phyloP scores from a whole-genome alignment of 2,113 vertebrate genomes.

The Microcebus griseorufus region DNA sequence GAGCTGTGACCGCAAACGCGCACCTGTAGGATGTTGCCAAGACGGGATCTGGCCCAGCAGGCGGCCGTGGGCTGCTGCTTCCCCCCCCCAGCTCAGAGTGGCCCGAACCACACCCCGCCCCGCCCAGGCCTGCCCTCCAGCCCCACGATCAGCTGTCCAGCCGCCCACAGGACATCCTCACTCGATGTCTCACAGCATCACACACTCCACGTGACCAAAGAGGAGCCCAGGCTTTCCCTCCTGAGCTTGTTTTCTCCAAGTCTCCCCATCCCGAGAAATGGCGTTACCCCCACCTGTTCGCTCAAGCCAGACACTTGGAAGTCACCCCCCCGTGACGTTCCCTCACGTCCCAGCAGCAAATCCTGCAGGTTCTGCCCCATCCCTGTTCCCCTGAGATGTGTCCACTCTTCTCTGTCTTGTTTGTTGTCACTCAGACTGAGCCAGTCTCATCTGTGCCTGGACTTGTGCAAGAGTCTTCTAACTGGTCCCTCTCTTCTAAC shows the following conservation, averaged over 20 bases:
- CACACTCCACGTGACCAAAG: background rate
- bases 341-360: background rate
- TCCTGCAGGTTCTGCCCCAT: background rate
- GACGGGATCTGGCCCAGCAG: background rate
- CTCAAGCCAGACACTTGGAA: background rate
- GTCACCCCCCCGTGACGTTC: background rate
- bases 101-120: too few relatives aligned
- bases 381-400: background rate
- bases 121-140: background rate
- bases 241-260: background rate
- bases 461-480: background rate
- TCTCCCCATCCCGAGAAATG: rapidly evolving
- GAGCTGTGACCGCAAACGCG: background rate
- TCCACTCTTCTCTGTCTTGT: background rate
- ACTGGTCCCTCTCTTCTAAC: background rate
- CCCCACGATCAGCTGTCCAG: rapidly evolving
- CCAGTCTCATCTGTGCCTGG: background rate
- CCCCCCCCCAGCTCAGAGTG: background rate
- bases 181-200: too few relatives aligned
- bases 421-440: background rate
- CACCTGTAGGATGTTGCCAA: background rate
- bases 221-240: background rate
- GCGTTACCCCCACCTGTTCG: background rate
- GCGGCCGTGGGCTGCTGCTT: background rate
- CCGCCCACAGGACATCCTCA: background rate